Base-by-base conservation (phyloP, 2,888 invertebrate species). In the Leuctra nigra region DNA sequence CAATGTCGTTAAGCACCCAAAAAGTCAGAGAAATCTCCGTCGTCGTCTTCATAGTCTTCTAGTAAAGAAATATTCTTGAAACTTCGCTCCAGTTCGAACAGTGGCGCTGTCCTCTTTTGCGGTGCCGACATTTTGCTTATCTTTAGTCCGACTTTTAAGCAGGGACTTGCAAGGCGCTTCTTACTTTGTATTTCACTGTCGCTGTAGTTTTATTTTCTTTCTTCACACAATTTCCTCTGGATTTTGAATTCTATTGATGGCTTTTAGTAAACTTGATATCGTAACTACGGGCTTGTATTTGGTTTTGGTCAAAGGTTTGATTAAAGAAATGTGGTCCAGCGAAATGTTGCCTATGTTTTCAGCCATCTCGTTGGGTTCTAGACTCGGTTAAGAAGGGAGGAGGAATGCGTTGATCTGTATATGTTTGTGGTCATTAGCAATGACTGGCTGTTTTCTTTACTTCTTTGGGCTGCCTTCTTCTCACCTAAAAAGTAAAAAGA, bases 61-160 rank as follows among this genome's bases (percentile, higher is more conserved):
- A n/a, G n/a, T 2, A 50, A 13, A 1, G 50, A 50, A 4, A 50
- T 22, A 13, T 35, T 50, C 20, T n/a, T 18, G 20, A 50, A 50
- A 35, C 50, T 50, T 18, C 11, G 1, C 20, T 50, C 50, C 3
- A 50, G n/a, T 9, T 18, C 33, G 4, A 11, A 20, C 20, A 41
- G 11, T 2, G 18, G 3, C 2, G 16, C 14, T 11, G 50, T 13
- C 1, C 16, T 4, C 22, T 50, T 50, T 9, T 16, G 16, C 3
- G 50, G 50, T 13, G 50, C 35, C 35, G 50, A 50, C 22, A 35
- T 50, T 18, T 50, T 50, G 35, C 50, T 35, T 1, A 18, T 20
- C 20, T 50, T 50, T 13, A 50, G 20, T 1, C 50, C 50, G 33
- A 50, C 50, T 13, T 50, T 50, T 2, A 50, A n/a, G 6, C 50